These are phyloP conservation scores for Drosophila kepulauana DNA, from an alignment of 1,140 invertebrate species.

Conservation along the genomic window DNA sequence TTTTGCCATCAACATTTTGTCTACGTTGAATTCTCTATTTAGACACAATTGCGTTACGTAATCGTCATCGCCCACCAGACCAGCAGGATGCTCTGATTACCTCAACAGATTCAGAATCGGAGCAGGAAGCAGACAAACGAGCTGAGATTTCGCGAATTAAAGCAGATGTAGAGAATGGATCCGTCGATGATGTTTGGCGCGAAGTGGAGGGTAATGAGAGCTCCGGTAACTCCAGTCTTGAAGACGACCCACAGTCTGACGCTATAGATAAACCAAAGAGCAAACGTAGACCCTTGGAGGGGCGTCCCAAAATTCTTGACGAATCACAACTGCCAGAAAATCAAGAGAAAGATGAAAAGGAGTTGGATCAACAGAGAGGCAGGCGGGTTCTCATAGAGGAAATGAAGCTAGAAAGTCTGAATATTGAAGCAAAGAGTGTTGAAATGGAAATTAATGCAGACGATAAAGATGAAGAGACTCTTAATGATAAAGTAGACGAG, in stretches of 20 bases:
- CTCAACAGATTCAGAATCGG: constrained; percentile 74
- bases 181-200: constrained; percentile 62
- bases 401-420: constrained; percentile 7
- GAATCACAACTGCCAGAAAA: constrained; percentile 23
- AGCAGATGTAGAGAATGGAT: constrained; percentile 47
- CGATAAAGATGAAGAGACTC: background rate
- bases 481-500: background rate
- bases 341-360: background rate
- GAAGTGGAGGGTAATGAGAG: constrained; percentile 54
- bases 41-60: constrained; percentile 75
- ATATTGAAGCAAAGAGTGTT: background rate
- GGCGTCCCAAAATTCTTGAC: constrained; percentile 51
- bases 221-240: constrained; percentile 3
- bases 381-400: constrained; percentile 31
- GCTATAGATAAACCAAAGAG: constrained; percentile 52
- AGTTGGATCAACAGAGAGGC: constrained; percentile 1
- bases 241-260: constrained; percentile 46
- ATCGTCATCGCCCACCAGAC: constrained; percentile 59
- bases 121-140: constrained; percentile 33
- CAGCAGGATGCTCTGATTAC: constrained; percentile 55
- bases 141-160: constrained; percentile 38
- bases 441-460: background rate
- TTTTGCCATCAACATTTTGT: background rate
- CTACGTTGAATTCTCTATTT: background rate
- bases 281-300: constrained; percentile 26